phyloP scores from a whole-genome alignment of 2,113 vertebrate genomes.

The Tonatia bakeri region DNA sequence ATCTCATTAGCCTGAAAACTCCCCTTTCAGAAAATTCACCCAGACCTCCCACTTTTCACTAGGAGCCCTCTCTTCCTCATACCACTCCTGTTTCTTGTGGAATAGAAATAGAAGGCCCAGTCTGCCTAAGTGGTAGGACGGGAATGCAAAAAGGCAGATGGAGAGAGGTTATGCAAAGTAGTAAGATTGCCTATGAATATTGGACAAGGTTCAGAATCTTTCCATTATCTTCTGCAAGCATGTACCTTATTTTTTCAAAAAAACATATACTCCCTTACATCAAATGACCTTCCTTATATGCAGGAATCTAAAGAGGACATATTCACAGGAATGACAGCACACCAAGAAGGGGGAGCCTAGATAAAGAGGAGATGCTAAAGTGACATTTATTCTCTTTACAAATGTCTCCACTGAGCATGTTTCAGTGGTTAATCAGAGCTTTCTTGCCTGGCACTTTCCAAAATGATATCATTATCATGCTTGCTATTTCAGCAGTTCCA shows the following conservation, averaged over 20 bases:
- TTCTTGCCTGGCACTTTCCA: conserved; percentile 47
- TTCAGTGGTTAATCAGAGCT: conserved; percentile 46
- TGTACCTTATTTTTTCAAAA: neutral
- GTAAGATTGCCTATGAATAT: neutral
- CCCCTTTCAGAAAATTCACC: neutral
- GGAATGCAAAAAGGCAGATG: neutral
- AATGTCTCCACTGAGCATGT: neutral
- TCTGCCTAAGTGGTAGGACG: neutral
- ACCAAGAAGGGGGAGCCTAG: neutral
- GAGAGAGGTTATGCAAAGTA: neutral
- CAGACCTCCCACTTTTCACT: neutral
- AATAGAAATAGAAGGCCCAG: neutral
- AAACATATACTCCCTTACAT: neutral
- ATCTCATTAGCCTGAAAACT: neutral
- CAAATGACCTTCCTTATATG: neutral
- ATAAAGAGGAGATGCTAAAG: conserved; percentile 8
- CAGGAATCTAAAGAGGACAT: conserved; percentile 15
- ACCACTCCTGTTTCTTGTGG: neutral
- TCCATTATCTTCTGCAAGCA: neutral
- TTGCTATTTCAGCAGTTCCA: conserved; percentile 70
- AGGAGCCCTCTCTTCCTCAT: neutral
- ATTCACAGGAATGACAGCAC: neutral
- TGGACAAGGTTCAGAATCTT: neutral
- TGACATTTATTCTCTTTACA: conserved; percentile 39
- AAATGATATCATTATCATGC: conserved; percentile 61